Evolutionary conservation across 2,797 vertebrate species (phyloP), one percentile per base, ranked within the genome.

Genomic region (Mormyrops attenuatus): DNA sequence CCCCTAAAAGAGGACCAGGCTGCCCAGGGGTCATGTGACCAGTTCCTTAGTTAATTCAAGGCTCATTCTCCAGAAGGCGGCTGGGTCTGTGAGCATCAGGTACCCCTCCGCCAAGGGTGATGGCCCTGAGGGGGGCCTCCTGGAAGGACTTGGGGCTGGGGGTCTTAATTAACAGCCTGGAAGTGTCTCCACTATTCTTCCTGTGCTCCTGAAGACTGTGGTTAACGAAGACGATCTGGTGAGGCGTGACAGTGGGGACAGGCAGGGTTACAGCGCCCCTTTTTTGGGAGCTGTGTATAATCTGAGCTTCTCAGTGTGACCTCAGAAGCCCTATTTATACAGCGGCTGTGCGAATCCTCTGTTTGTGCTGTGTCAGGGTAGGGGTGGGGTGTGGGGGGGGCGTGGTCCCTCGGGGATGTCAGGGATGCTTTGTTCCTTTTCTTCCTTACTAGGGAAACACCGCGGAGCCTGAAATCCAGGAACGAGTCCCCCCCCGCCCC

Each of bases 281-380:
- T 73, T 38, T 73, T 34, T 73, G 69, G 69, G 34, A 41, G 69
- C 69, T 73, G 69, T 13, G 38, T 44, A 26, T 15, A 44, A 53
- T 53, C 5, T n/a, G 30, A 22, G 60, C 22, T 7, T 20, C 41
- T 11, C 44, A 47, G 49, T 3, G 2, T 52, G 44, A 73, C 84
- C 50, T 44, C 11, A 50, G 26, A 5, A 17, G 52, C 11, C 3
- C 50, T 89, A 89, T 88, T 90, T 88, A 88, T 82, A 84, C 86
- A 17, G 34, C 22, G 66, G 52, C 44, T 55, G 50, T 50, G 20
- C n/a, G 3, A 17, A 20, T 53, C 34, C 3, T 26, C 41, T 63
- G 53, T 80, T 88, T 82, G 49, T 88, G 89, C 63, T 90, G 86
- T 13, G 89, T 89, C 89, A 87, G 89, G 89, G 89, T 47, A 5